Base-by-base conservation (phyloP, 2,113 vertebrate genomes). In the Penelope pileata region DNA sequence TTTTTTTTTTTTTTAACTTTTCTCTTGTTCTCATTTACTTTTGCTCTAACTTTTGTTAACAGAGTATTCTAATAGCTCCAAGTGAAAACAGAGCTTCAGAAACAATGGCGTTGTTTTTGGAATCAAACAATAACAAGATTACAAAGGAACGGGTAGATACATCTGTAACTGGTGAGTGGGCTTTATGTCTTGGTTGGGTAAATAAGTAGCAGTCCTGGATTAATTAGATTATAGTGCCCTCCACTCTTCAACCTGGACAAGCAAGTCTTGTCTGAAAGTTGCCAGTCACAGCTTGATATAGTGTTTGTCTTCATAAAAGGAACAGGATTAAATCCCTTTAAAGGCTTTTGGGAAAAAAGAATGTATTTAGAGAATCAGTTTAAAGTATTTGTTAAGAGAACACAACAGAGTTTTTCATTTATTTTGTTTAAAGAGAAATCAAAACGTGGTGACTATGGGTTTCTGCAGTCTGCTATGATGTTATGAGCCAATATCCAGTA, bases 51-150 rank as follows among this genome's bases (percentile, higher is more conserved):
- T 96, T 92, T 9, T 53, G 12, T 97, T 81, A 79, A 82, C 87
- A 98, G 98, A 94, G 85, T 94, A n/a, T 85, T 93, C 60, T 94
- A 53, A 91, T 86, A 73, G 34, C 90, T 83, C 83, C 94, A 34
- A 92, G 62, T 96, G 97, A 98, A 85, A 96, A 34, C 77, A 97
- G 93, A 94, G 62, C 75, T 95, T 96, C 96, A 85, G 98, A 98
- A 96, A 91, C 50, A 74, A 12, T 91, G 90, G 51, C 79, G 8
- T 93, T 95, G 15, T 16, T 97, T 95, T 96, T 97, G 66, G 97
- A 97, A 74, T 93, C 72, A 0, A 97, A 97, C 89, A 95, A 63
- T 34, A 95, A 68, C 67, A 97, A 95, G 60, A 96, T 94, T 81
- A 64, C 51, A 22, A 92, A 93, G 78, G 96, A 93, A 87, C 96